These are phyloP conservation scores for Enteromius argenteus DNA, from an alignment of 2,797 vertebrate species.

Conservation along the genomic window DNA sequence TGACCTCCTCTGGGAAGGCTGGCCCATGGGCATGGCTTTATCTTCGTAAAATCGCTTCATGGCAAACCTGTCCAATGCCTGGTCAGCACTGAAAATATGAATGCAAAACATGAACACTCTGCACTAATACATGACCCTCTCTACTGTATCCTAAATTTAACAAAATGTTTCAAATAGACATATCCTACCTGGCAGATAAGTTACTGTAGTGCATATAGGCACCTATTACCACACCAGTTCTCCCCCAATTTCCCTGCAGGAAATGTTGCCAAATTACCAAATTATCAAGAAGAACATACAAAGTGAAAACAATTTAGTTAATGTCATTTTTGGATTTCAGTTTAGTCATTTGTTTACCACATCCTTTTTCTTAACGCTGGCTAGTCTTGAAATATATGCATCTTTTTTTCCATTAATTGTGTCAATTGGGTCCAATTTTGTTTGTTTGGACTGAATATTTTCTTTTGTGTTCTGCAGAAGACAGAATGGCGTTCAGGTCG, in stretches of 20 bases:
- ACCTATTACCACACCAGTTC: conserved; percentile 85
- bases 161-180: neutral
- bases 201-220: conserved; percentile 88
- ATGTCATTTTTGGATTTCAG: neutral
- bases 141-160: neutral
- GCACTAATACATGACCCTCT: neutral
- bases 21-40: conserved; percentile 92
- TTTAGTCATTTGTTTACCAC: neutral
- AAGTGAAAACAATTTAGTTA: neutral
- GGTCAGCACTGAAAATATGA: conserved; percentile 83
- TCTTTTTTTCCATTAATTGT: neutral
- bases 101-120: conserved; percentile 7
- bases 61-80: conserved; percentile 95
- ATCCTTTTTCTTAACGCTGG: neutral
- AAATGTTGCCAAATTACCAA: conserved; percentile 1
- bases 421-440: neutral
- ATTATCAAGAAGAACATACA: neutral
- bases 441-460: neutral
- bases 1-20: conserved; percentile 94
- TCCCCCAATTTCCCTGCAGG: conserved; percentile 82
- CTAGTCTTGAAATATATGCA: neutral
- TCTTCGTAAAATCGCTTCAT: conserved; percentile 98
- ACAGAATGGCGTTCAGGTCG: neutral
- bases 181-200: conserved; percentile 86
- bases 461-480: neutral